Evolutionary conservation across 2,797 vertebrate genomes (phyloP).

Genomic region (Spinus olivaceus): DNA sequence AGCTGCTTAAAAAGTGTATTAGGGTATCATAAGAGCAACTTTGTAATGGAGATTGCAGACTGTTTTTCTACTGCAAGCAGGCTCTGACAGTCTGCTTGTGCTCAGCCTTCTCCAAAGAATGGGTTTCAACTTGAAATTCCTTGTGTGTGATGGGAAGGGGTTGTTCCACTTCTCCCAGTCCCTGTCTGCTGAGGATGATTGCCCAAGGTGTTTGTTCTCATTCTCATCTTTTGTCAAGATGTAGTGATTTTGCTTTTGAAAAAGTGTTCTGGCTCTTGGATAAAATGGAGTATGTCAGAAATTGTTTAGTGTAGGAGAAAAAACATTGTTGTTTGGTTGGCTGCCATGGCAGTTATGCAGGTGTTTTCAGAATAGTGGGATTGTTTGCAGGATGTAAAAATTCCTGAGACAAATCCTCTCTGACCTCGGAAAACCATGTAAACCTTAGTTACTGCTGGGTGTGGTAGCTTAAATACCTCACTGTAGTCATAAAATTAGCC

Average conservation of each 20-base stretch:
- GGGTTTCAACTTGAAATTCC: neutral
- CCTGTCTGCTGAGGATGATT: rapidly evolving
- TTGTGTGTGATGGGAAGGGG: neutral
- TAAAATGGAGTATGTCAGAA: neutral
- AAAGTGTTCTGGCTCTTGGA: neutral
- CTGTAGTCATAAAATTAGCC: neutral
- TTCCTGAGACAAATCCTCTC: neutral
- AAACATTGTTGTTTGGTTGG: neutral
- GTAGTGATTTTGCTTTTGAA: neutral
- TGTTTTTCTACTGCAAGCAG: neutral
- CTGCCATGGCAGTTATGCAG: neutral
- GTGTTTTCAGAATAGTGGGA: neutral
- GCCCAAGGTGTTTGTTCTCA: neutral
- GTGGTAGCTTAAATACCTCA: conserved; percentile 1
- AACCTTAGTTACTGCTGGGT: neutral
- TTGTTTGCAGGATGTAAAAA: neutral
- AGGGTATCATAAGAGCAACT: neutral
- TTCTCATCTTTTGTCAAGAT: neutral
- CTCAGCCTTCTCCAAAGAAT: neutral
- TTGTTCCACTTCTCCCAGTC: neutral
- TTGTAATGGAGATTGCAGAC: neutral
- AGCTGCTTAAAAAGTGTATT: neutral
- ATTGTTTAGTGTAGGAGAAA: neutral
- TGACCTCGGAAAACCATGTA: rapidly evolving
- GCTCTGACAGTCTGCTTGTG: neutral